Conservation (phyloP, 2,113 vertebrate species). For the Plecotus auritus region DNA sequence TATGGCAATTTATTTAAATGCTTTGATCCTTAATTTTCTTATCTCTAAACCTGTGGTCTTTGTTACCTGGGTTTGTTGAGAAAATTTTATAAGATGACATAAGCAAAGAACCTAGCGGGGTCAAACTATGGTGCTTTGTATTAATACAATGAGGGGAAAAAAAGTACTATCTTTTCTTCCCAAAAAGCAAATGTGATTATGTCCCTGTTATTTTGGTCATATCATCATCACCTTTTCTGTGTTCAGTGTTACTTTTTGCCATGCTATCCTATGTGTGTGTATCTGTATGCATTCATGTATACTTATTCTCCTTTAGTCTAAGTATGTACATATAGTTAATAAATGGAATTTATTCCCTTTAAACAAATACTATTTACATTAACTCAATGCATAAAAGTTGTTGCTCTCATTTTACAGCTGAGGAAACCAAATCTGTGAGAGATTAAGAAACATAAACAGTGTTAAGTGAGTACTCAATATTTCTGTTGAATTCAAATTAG, state of each 20-base stretch:
- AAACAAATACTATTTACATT: background rate
- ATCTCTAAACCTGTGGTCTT: background rate
- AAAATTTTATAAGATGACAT: background rate
- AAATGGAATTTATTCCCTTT: background rate
- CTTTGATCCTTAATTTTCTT: constrained; percentile 44
- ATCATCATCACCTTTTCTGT: background rate
- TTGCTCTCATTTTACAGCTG: background rate
- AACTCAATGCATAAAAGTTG: background rate
- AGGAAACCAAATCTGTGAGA: background rate
- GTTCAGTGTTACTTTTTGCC: background rate
- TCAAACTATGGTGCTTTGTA: background rate
- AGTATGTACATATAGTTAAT: background rate
- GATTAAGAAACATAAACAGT: background rate
- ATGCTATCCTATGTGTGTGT: background rate
- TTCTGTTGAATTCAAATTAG: background rate
- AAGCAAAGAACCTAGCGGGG: background rate
- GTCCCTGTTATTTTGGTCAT: background rate
- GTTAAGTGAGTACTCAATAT: background rate
- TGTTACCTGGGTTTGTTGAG: background rate
- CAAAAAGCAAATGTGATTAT: background rate
- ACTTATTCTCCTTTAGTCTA: background rate
- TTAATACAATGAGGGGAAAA: background rate
- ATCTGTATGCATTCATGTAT: background rate
- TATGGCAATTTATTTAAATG: background rate
- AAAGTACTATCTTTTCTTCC: background rate